These are phyloP conservation scores for Calonectris borealis DNA, from an alignment of 2,113 vertebrate genomes.

Conservation along the genomic window DNA sequence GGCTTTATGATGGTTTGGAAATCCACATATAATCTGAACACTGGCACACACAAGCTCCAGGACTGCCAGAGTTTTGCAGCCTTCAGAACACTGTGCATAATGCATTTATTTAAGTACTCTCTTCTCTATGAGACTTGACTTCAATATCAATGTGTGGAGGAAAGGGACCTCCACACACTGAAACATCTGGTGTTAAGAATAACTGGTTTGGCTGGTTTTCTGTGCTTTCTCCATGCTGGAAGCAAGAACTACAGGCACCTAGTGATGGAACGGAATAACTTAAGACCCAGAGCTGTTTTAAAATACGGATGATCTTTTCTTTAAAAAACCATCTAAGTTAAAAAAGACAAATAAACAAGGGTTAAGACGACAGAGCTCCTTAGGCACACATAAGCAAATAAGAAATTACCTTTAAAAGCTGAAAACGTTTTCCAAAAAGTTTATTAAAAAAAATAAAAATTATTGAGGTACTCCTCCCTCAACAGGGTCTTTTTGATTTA, in stretches of 20 bases:
- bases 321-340: not conserved
- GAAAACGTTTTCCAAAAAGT: not conserved
- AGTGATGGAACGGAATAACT: not conserved
- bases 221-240: not conserved
- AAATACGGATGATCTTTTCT: not conserved
- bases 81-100: not conserved
- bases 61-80: not conserved
- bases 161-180: not conserved
- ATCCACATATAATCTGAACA: not conserved
- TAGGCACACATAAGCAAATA: not conserved
- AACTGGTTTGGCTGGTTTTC: not conserved
- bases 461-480: not conserved
- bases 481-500: not conserved
- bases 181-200: not conserved
- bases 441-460: not conserved
- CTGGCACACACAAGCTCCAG: not conserved
- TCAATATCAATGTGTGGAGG: accelerated
- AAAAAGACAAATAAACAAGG: not conserved
- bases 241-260: not conserved
- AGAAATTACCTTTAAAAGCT: not conserved
- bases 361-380: not conserved
- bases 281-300: not conserved
- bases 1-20: not conserved
- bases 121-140: not conserved
- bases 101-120: not conserved